Evolutionary conservation across 2,888 invertebrate species (phyloP).

Genomic region (Chrysopilus asiliformis): DNA sequence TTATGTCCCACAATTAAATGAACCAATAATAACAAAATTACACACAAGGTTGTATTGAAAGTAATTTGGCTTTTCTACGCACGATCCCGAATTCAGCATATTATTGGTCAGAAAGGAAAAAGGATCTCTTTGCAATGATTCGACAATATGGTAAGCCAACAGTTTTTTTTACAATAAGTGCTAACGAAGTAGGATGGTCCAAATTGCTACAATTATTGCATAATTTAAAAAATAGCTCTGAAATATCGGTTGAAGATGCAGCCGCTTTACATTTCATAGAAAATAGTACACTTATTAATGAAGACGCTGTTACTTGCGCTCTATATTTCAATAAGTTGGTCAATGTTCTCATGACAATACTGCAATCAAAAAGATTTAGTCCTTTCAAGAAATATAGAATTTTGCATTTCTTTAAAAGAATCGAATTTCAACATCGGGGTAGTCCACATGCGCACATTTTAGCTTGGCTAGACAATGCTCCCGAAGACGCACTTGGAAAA

Average conservation of each 20-base stretch:
- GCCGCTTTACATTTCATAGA: slow-evolving; percentile 11
- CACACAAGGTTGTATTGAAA: too few species aligned
- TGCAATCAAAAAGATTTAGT: slow-evolving; percentile 15
- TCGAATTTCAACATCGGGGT: slow-evolving; percentile 25
- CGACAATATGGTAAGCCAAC: slow-evolving; percentile 29
- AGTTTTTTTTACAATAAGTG: slow-evolving; percentile 30
- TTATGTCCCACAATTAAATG: too few species aligned
- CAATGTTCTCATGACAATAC: slow-evolving; percentile 10
- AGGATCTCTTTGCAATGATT: slow-evolving; percentile 32
- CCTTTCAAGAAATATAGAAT: slow-evolving; percentile 20
- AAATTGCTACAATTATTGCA: slow-evolving; percentile 24
- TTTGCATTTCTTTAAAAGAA: slow-evolving; percentile 20
- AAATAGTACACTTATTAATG: slow-evolving; percentile 17
- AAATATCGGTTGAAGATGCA: slow-evolving; percentile 7
- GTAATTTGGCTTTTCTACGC: too few species aligned
- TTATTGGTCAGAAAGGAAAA: too few species aligned
- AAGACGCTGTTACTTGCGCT: slow-evolving; percentile 16
- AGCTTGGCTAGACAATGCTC: slow-evolving; percentile 26
- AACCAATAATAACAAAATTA: too few species aligned
- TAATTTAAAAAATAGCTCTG: slow-evolving; percentile 17
- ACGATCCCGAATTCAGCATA: too few species aligned
- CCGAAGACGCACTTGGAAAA: slow-evolving; percentile 14
- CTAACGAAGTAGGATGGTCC: slow-evolving; percentile 31
- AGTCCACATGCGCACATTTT: slow-evolving; percentile 16
- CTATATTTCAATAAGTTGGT: slow-evolving; percentile 16